Conservation (phyloP, 2,113 vertebrate genomes). For the Cichladusa arquata region DNA sequence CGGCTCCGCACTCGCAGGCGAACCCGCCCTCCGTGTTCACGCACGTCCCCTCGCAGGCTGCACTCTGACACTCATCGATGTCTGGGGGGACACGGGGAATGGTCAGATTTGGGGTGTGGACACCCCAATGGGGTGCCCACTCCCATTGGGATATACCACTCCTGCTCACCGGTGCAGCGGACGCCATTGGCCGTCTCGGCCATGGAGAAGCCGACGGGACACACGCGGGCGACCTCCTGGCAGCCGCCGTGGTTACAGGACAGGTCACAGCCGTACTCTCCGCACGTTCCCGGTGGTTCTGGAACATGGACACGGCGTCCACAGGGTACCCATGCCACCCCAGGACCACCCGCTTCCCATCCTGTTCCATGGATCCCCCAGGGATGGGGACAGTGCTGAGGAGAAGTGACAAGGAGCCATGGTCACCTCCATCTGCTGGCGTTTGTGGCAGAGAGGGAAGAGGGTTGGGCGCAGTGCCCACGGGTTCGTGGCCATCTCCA, state of each 20-base stretch:
- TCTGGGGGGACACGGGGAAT: not conserved
- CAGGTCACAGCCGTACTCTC: constrained; percentile 80
- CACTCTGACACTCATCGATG: constrained; percentile 73
- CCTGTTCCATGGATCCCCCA: accelerated
- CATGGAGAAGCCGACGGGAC: constrained; percentile 79
- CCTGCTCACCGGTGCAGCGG: constrained; percentile 72
- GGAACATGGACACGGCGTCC: not conserved
- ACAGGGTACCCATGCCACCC: accelerated
- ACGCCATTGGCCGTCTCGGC: constrained; percentile 73
- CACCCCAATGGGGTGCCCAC: accelerated
- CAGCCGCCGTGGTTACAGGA: constrained; percentile 79
- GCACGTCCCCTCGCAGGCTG: constrained; percentile 72
- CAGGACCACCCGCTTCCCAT: not conserved
- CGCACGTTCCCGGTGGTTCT: constrained; percentile 50
- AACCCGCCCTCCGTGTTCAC: constrained; percentile 80
- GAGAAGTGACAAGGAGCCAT: not conserved
- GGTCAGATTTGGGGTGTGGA: not conserved
- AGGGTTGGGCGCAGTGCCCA: not conserved
- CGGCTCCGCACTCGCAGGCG: constrained; percentile 74
- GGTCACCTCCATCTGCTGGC: not conserved
- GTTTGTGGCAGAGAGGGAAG: not conserved
- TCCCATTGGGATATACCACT: accelerated
- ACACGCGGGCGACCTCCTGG: constrained; percentile 78
- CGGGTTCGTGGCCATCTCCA: accelerated
- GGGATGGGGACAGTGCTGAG: accelerated